Evolutionary conservation across 1,140 invertebrate species (phyloP), one percentile per base, ranked within the genome.

Genomic region (Drosophila guanche): DNA sequence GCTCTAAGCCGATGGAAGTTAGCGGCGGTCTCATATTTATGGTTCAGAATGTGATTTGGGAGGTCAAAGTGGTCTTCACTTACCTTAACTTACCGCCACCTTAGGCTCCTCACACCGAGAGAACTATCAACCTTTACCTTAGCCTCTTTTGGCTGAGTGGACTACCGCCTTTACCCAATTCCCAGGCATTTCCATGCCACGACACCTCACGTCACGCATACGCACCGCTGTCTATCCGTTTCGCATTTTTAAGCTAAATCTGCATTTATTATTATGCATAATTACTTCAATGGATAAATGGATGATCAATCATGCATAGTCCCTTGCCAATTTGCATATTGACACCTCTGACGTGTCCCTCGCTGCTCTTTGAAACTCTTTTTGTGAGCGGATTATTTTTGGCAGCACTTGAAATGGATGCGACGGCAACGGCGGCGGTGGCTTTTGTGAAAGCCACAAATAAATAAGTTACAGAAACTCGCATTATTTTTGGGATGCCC

Each of bases 321-420:
- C 69, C 76, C 83, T 77, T 85, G 74, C 47, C 70, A 66, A 84
- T 83, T 83, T 79, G 69, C 79, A 83, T 83, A 78, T 77, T 81
- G 62, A 74, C 79, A 72, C 74, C 79, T 83, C 50, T 23, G 4
- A 1, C 25, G 23, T 22, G 0, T n/a, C 14, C 20, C 41, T 12
- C 14, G 16, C 3, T 6, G n/a, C 20, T 14, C 14, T 46, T 23
- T 23, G 33, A 56, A 12, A 46, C 40, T 20, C 33, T 54, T 33
- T 57, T 79, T 79, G 0, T 20, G 16, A 33, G 41, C 10, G 14
- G 41, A 63, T 53, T 81, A 66, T 61, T 74, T 83, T 70, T 51
- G 53, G 58, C 47, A 56, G 56, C 56, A 62, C 42, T 61, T 47
- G 12, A 50, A 50, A 50, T 25, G 12, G 16, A 51, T 20, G 16